Evolutionary conservation across 2,113 vertebrate genomes (phyloP), one percentile per base, ranked within the genome.

Genomic region (Calonectris borealis): DNA sequence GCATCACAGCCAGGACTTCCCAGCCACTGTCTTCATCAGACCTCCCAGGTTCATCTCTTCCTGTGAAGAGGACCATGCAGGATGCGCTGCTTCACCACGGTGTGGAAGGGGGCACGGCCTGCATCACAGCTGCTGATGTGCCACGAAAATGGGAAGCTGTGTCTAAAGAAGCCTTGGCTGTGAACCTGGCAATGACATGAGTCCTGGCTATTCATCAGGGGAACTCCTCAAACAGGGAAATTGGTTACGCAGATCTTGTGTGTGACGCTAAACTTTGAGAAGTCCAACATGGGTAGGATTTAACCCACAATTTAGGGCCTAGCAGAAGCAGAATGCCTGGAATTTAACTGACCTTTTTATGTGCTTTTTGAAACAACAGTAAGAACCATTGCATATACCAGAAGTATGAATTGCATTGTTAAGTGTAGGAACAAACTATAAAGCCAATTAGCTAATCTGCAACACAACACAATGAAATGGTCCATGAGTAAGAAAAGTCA

Each of bases 71-170:
- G 25, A 75, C 34, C 1, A 0, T 31, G 46, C 12, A 62, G 40
- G 31, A 36, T 22, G 8, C 0, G 0, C 1, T 1, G 5, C 24
- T 78, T 49, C 86, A 73, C 25, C 27, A 16, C 6, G 2, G 13
- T 6, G 22, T 32, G 65, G 31, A 51, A 58, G 14, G 49, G 13
- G 27, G 3, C 21, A 36, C 40, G 54, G 4, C 14, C 22, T 57
- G 4, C 10, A 14, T 25, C 34, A 61, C 44, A 86, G 72, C 34
- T 88, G 64, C 60, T 86, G 55, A 17, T 34, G 31, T 34, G 62
- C n/a, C 44, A 24, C 4, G 19, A 17, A 49, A 68, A 65, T 34
- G 26, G 16, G 86, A 69, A 80, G 10, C 9, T 24, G 7, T 18
- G 2, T 69, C 69, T 22, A 54, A 84, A 80, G 64, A 84, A 46